A percentile compares a stretch with the other conserved stretches of the same genome.
phyloP scores from a whole-genome alignment of 2,888 invertebrate species.

The Phoenoteleia sp. region DNA sequence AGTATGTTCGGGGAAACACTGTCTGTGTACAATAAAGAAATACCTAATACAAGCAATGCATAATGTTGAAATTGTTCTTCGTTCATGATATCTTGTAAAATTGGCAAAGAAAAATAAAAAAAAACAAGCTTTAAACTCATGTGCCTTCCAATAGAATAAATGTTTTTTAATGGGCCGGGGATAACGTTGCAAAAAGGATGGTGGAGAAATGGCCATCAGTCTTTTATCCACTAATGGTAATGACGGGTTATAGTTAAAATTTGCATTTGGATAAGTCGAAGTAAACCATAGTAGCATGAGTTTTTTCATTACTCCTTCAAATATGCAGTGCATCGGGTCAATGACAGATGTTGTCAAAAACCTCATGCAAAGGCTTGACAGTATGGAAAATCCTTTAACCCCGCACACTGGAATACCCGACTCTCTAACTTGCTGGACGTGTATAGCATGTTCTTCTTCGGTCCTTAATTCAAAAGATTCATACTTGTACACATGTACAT shows the following conservation, averaged over 20 bases:
- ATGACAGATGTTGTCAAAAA: slow-evolving; percentile 34
- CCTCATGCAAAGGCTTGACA: background rate
- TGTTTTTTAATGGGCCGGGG: background rate
- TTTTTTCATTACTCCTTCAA: slow-evolving; percentile 40
- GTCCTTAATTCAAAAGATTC: slow-evolving; percentile 23
- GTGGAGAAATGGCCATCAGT: background rate
- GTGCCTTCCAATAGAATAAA: slow-evolving; percentile 10
- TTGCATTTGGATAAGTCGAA: background rate
- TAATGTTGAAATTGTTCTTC: slow-evolving; percentile 71
- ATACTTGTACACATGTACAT: slow-evolving; percentile 23
- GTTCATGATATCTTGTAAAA: slow-evolving; percentile 69
- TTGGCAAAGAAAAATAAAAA: slow-evolving; percentile 71
- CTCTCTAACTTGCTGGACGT: background rate
- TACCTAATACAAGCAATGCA: slow-evolving; percentile 41
- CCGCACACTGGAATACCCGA: background rate
- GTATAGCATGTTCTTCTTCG: background rate
- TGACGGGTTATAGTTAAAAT: too few species aligned
- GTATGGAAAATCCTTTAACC: slow-evolving; percentile 17
- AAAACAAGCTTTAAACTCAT: slow-evolving; percentile 72
- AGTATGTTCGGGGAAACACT: slow-evolving; percentile 63
- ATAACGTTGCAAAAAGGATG: background rate
- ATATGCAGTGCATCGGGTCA: slow-evolving; percentile 64
- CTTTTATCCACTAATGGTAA: background rate
- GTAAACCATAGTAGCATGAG: slow-evolving; percentile 46
- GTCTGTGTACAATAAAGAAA: slow-evolving; percentile 59